Conservation (phyloP, 2,797 vertebrate genomes). For the Vireo griseus region DNA sequence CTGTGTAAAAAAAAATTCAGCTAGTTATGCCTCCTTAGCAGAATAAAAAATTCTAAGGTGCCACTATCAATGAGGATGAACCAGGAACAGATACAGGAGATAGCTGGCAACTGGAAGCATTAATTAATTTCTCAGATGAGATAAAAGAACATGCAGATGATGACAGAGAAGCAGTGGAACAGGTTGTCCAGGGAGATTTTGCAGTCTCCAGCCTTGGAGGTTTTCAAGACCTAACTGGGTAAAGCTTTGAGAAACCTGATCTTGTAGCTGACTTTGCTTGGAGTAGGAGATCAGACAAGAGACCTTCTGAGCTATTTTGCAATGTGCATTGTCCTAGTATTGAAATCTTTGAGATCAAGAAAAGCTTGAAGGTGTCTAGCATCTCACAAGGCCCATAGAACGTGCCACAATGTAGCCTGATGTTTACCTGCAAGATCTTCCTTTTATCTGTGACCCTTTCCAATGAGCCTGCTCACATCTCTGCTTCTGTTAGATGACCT, state of each 20-base stretch:
- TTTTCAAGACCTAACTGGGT: background rate
- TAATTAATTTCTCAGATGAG: conserved; percentile 22
- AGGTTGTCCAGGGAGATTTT: background rate
- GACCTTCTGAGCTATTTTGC: background rate
- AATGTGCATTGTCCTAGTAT: background rate
- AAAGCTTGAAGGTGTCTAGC: background rate
- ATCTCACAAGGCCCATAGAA: background rate
- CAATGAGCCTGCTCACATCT: background rate
- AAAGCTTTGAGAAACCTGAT: background rate
- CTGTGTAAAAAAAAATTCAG: background rate
- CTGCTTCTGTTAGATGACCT: background rate
- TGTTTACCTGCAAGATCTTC: background rate
- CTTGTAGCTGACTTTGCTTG: background rate
- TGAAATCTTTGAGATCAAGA: background rate
- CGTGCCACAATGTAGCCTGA: background rate
- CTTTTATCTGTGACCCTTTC: background rate
- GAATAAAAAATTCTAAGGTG: background rate
- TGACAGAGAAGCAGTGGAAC: conserved; percentile 10
- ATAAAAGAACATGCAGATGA: background rate
- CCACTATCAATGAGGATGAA: background rate
- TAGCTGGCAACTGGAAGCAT: background rate
- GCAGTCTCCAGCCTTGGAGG: background rate
- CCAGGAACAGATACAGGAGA: background rate
- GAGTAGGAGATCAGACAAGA: background rate
- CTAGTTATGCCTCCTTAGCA: background rate